Base-by-base conservation (phyloP, 2,113 vertebrate genomes). In the Epinephelus moara region DNA sequence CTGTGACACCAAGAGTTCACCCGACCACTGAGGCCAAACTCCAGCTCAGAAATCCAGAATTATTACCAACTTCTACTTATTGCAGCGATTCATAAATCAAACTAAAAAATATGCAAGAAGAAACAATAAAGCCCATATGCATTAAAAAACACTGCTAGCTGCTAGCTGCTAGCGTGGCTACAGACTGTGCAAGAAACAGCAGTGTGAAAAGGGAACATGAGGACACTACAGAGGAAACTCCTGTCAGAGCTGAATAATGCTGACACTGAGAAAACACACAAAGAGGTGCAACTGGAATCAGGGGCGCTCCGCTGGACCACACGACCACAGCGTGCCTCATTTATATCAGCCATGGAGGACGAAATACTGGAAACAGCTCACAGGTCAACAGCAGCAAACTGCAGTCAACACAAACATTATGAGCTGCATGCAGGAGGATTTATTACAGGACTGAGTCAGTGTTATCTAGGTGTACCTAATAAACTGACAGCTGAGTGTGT, bases 161-260 rank as follows among this genome's bases (percentile, higher is more conserved):
- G 25, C 19, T 40, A 75, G 9, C 45, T 23, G 19, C 15, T 64
- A 42, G 30, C 49, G 21, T 19, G 62, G 53, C 23, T 47, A 21
- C 17, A 42, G 18, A 4, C 9, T 4, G 9, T 19, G 33, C 62
- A 77, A 53, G 63, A 77, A 68, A n/a, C 45, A 27, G 8, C 33
- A 42, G 17, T 21, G 40, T 12, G 25, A 14, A 33, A 21, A 59
- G 53, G 70, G 61, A 67, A 67, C 52, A 25, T 3, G 53, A 74
- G 78, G 78, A 67, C 78, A 66, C 40, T 0, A 25, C 50, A 18
- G 40, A 59, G 61, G 60, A 72, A 80, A 49, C 18, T 4, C 23
- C 21, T 50, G 67, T 53, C 56, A 50, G 42, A 40, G 66, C 67
- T 18, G 37, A 71, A 66, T 1, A 12, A 21, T 27, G n/a, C 56